Evolutionary conservation across 2,888 invertebrate genomes (phyloP).

Genomic region (Laspeyria flexula): DNA sequence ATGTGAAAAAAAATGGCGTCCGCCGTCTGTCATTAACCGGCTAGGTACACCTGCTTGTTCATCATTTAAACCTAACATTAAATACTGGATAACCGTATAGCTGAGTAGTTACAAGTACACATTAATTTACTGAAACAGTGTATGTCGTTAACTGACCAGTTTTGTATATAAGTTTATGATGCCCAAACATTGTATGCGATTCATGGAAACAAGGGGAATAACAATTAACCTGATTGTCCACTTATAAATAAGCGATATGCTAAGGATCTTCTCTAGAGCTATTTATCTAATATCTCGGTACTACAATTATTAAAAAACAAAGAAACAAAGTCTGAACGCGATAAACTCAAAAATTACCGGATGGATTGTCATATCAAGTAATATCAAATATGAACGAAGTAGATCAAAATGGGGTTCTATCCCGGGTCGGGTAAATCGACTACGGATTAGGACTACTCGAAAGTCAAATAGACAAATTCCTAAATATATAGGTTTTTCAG

Average conservation of each 20-base stretch:
- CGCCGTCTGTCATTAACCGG: conserved; percentile 32
- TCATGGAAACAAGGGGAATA: background rate
- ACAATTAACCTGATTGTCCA: background rate
- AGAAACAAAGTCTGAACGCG: no score
- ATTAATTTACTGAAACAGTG: conserved; percentile 24
- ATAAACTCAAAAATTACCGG: no score
- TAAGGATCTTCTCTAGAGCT: no score
- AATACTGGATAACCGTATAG: conserved; percentile 15
- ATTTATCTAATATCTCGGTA: no score
- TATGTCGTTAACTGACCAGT: conserved; percentile 18
- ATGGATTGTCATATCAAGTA: no score
- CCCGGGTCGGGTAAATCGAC: no score
- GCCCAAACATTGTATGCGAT: background rate
- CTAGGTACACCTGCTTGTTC: conserved; percentile 36
- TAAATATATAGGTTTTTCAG: no score
- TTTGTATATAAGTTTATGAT: conserved; percentile 5
- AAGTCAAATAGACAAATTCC: no score
- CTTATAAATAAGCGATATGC: background rate
- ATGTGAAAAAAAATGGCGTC: conserved; percentile 23
- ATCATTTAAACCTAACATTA: conserved; percentile 32
- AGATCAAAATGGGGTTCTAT: no score
- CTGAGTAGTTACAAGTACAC: conserved; percentile 6
- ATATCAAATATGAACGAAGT: no score
- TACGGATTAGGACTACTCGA: no score
- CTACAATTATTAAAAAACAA: no score